Evolutionary conservation across 2,888 invertebrate species (phyloP).

Genomic region (Argyresthia albistria): DNA sequence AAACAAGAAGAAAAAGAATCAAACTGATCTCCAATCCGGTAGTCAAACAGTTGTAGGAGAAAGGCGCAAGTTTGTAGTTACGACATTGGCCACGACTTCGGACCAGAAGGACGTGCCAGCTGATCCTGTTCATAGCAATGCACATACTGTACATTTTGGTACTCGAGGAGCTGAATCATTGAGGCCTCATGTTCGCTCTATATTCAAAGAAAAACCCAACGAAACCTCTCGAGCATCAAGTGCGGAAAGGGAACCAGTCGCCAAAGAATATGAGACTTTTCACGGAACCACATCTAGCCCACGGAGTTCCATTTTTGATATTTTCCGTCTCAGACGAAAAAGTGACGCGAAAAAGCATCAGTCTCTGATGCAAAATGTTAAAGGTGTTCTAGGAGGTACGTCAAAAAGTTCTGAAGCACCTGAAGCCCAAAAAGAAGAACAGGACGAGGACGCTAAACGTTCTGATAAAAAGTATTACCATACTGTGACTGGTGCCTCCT

Average conservation of each 20-base stretch:
- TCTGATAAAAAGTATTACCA: slow-evolving; percentile 65
- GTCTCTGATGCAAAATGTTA: slow-evolving; percentile 36
- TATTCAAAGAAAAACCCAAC: slow-evolving; percentile 51
- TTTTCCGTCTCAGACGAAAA: slow-evolving; percentile 60
- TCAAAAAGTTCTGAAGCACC: slow-evolving; percentile 44
- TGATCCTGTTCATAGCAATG: slow-evolving; percentile 45
- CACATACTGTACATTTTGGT: slow-evolving; percentile 65
- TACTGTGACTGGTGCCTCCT: slow-evolving; percentile 64
- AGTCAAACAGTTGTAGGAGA: slow-evolving; percentile 59
- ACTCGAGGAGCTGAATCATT: slow-evolving; percentile 61
- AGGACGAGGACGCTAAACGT: slow-evolving; percentile 43
- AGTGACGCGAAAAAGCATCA: slow-evolving; percentile 60
- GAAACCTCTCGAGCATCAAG: slow-evolving; percentile 52
- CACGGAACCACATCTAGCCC: slow-evolving; percentile 63
- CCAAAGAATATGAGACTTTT: slow-evolving; percentile 63
- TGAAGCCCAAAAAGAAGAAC: slow-evolving; percentile 42
- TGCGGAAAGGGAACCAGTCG: slow-evolving; percentile 44
- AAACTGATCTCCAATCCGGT: slow-evolving; percentile 34
- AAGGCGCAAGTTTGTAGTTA: slow-evolving; percentile 56
- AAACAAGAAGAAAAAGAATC: slow-evolving; percentile 53
- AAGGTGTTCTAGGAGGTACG: slow-evolving; percentile 25
- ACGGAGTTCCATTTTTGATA: slow-evolving; percentile 65
- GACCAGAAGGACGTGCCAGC: slow-evolving; percentile 35
- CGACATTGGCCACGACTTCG: slow-evolving; percentile 45
- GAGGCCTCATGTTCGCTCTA: slow-evolving; percentile 55